phyloP scores from a whole-genome alignment of 2,113 vertebrate species.

The Nerophis lumbriciformis region DNA sequence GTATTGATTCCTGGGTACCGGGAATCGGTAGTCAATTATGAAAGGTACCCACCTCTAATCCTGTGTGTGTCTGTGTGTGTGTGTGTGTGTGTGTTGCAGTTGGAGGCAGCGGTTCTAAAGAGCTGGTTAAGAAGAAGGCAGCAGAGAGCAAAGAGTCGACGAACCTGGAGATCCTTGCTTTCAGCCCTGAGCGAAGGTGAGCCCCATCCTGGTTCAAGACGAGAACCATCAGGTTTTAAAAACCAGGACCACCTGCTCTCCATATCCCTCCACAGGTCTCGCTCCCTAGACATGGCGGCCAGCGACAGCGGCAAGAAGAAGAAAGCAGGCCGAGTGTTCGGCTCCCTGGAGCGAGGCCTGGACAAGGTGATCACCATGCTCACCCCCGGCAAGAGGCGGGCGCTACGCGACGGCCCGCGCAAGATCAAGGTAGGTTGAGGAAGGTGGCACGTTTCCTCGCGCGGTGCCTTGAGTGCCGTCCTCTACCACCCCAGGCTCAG shows the following conservation, averaged over 20 bases:
- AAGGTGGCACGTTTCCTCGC: not conserved
- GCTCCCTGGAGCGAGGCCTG: conserved; percentile 86
- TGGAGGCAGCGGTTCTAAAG: conserved; percentile 53
- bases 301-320: conserved; percentile 81
- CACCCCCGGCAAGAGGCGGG: conserved; percentile 83
- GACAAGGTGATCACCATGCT: conserved; percentile 94
- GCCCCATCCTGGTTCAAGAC: conserved; percentile 1
- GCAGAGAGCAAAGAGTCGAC: conserved; percentile 41
- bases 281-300: conserved; percentile 78
- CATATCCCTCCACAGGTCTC: conserved; percentile 70
- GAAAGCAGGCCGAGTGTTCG: conserved; percentile 83
- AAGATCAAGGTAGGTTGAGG: conserved; percentile 76
- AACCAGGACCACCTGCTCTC: not conserved
- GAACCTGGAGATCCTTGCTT: conserved; percentile 62
- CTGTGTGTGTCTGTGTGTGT: not conserved
- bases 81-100: conserved; percentile 33
- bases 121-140: conserved; percentile 60
- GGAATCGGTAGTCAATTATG: too few species aligned
- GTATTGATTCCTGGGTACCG: too few species aligned
- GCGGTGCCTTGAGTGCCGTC: not conserved
- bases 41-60: too few species aligned
- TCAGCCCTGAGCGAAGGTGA: conserved; percentile 85
- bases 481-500: conserved; percentile 72
- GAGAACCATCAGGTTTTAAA: not conserved
- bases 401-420: conserved; percentile 73